These are phyloP conservation scores for Manis javanica DNA, from an alignment of 2,797 vertebrate species.

Conservation along the genomic window DNA sequence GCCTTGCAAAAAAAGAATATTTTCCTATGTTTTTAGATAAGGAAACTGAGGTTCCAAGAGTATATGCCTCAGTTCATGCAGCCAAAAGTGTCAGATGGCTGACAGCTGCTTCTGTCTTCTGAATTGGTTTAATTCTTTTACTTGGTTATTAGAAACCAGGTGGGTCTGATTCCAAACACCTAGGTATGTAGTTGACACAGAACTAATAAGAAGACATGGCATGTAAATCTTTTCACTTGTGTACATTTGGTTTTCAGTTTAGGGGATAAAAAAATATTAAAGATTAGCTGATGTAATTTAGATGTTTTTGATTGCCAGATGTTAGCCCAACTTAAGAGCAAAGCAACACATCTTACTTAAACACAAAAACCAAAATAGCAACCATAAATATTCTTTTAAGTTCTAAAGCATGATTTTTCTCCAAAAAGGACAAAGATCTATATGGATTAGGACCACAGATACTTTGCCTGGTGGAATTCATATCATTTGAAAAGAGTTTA, in stretches of 20 bases:
- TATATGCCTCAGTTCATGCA: background rate
- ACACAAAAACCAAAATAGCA: slow-evolving; percentile 62
- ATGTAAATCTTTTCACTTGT: background rate
- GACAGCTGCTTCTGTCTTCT: background rate
- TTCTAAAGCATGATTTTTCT: slow-evolving; percentile 65
- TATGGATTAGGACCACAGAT: slow-evolving; percentile 75
- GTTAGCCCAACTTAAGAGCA: background rate
- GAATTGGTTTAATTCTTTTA: background rate
- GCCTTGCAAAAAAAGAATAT: background rate
- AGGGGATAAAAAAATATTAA: background rate
- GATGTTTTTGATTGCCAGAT: background rate
- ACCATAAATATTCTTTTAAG: slow-evolving; percentile 48
- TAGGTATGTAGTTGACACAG: background rate
- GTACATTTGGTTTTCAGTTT: slow-evolving; percentile 36
- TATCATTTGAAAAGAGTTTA: slow-evolving; percentile 72
- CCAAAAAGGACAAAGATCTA: slow-evolving; percentile 74
- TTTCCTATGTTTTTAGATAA: background rate
- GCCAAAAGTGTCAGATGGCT: background rate
- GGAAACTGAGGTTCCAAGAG: background rate
- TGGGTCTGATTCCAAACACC: background rate
- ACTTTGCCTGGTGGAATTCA: slow-evolving; percentile 75
- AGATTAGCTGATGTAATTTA: background rate
- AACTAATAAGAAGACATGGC: slow-evolving; percentile 13
- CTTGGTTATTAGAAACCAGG: background rate
- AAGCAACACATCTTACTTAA: slow-evolving; percentile 51